Evolutionary conservation across 1,140 invertebrate genomes (phyloP), one percentile per base, ranked within the genome.

Genomic region (Drosophila orena): DNA sequence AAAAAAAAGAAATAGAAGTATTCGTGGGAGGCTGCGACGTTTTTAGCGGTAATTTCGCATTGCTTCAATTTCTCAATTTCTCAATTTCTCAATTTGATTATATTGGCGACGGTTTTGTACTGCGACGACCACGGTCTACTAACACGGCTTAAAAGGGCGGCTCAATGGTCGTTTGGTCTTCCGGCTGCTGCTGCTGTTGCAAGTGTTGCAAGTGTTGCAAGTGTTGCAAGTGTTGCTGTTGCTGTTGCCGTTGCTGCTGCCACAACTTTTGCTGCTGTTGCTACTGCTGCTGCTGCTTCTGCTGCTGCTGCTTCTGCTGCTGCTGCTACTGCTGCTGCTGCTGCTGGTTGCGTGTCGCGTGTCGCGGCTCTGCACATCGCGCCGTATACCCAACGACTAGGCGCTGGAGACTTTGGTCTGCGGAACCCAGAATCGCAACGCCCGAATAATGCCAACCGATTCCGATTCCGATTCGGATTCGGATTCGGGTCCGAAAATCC

Each of bases 311-410:
- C n/a, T n/a, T n/a, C 47, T 57, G 47, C 37, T 57, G 47, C 37
- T 65, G 46, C 46, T 49, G 53, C 60, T 71, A 47, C 49, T 54
- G 20, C 37, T 72, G 34, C 59, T 68, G 50, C 34, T 71, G 43
- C 55, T 66, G 57, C 57, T 61, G 53, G 68, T 64, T 59, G 73
- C 78, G 71, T 68, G 77, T 85, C 73, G 81, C 81, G 81, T 80
- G 68, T 86, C 81, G 78, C 90, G 90, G 88, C 79, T 91, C 86
- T 91, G 77, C 76, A 84, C 90, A 91, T 91, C 90, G 90, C 90
- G 90, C 80, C 90, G 90, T 91, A 83, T 91, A 81, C 88, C 76
- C 90, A 91, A 90, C 90, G 90, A 91, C 90, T 91, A 89, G 77
- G 77, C 77, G 88, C 90, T 91, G 86, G 80, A 91, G 90, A 91